These are phyloP conservation scores for Balearica regulorum DNA, from an alignment of 2,797 vertebrate genomes.

Conservation along the genomic window DNA sequence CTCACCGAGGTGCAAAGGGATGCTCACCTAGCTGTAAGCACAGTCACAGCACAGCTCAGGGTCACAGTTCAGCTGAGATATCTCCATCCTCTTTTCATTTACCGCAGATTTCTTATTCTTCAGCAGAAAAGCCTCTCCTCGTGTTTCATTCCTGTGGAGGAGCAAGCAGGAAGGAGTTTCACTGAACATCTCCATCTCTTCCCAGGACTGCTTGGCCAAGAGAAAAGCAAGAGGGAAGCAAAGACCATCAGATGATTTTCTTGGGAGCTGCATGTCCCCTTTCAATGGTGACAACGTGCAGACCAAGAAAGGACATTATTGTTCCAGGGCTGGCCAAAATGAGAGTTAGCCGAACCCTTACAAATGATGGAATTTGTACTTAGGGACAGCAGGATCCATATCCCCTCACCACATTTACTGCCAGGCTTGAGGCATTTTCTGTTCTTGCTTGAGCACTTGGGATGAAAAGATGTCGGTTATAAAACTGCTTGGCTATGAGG, in stretches of 20 bases:
- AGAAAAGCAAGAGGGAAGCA: not conserved
- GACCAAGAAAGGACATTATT: not conserved
- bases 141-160: rapidly evolving
- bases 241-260: not conserved
- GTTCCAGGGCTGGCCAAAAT: not conserved
- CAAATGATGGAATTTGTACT: not conserved
- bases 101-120: not conserved
- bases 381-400: not conserved
- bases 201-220: not conserved
- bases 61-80: not conserved
- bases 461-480: not conserved
- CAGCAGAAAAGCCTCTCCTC: not conserved
- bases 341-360: not conserved
- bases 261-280: not conserved
- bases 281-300: not conserved
- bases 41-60: not conserved
- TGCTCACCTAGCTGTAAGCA: not conserved
- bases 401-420: not conserved
- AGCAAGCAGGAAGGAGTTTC: not conserved
- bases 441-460: not conserved
- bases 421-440: conserved; percentile 2
- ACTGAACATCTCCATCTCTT: not conserved
- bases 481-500: not conserved
- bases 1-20: not conserved
- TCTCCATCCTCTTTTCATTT: not conserved